phyloP scores from a whole-genome alignment of 2,113 vertebrate genomes.

The Hippolais icterina region DNA sequence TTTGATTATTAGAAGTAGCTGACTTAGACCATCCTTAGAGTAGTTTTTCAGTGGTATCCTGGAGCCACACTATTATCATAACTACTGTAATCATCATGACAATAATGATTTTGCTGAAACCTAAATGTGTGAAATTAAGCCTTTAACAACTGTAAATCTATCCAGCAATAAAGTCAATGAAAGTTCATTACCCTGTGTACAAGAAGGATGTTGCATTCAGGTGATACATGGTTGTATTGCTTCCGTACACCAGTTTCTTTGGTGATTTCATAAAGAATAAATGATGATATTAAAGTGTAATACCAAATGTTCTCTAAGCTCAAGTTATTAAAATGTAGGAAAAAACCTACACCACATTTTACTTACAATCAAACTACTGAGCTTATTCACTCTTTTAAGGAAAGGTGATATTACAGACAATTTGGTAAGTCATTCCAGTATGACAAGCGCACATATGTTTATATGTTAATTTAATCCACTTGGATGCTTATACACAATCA shows the following conservation, averaged over 20 bases:
- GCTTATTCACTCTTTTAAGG: not conserved
- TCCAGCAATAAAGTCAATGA: slow-evolving; percentile 29
- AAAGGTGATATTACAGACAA: not conserved
- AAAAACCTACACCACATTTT: not conserved
- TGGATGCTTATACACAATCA: not conserved
- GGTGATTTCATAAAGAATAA: not conserved
- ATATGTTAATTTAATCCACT: not conserved
- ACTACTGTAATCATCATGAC: slow-evolving; percentile 60
- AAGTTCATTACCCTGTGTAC: not conserved
- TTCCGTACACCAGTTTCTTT: not conserved
- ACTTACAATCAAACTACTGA: not conserved
- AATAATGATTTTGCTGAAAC: slow-evolving; percentile 62
- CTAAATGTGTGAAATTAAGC: slow-evolving; percentile 72
- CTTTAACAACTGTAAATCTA: slow-evolving; percentile 59
- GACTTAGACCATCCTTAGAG: slow-evolving; percentile 21
- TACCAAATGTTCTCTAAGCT: not conserved
- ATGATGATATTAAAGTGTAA: not conserved
- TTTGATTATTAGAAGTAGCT: not conserved
- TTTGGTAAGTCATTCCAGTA: not conserved
- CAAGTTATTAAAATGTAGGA: not conserved
- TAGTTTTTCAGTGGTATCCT: not conserved
- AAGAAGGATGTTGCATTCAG: not conserved
- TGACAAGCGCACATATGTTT: not conserved
- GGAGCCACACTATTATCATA: slow-evolving; percentile 59
- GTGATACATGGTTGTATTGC: not conserved